Evolutionary conservation across 2,797 vertebrate genomes (phyloP).

Genomic region (Masticophis lateralis): DNA sequence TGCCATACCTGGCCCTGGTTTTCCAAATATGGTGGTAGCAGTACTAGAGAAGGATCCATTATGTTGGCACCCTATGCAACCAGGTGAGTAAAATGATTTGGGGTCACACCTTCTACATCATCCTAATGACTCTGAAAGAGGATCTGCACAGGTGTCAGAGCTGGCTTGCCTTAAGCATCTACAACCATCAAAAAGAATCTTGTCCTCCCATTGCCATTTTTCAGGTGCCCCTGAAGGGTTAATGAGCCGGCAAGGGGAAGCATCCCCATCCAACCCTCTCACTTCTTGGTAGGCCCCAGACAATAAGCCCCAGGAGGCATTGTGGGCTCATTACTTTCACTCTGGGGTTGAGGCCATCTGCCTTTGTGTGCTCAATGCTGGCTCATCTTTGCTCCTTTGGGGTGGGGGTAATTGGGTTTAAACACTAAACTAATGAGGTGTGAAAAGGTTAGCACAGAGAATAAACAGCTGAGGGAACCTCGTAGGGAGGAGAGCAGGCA

Average conservation of each 20-base stretch:
- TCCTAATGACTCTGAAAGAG: neutral
- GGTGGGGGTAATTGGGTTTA: slow-evolving; percentile 12
- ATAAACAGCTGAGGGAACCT: neutral
- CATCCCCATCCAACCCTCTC: neutral
- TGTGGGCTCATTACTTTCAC: neutral
- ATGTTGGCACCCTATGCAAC: neutral
- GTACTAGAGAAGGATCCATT: neutral
- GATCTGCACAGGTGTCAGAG: neutral
- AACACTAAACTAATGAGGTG: slow-evolving; percentile 26
- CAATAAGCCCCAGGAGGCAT: neutral
- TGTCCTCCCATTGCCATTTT: neutral
- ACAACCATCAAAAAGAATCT: neutral
- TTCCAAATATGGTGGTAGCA: neutral
- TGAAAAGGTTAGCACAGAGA: neutral
- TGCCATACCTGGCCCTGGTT: neutral
- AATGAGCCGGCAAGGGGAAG: neutral
- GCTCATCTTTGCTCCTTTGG: neutral
- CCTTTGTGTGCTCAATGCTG: neutral
- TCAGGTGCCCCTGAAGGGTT: neutral
- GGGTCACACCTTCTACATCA: neutral
- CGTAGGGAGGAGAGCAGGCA: neutral
- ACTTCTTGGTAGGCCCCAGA: neutral
- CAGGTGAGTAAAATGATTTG: neutral
- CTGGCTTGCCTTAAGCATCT: neutral
- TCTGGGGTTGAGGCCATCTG: slow-evolving; percentile 8